A percentile compares a stretch with the other conserved stretches of the same genome.
Evolutionary conservation across 2,888 invertebrate species (phyloP).

Genomic region (Elaeidobius kamerunicus): DNA sequence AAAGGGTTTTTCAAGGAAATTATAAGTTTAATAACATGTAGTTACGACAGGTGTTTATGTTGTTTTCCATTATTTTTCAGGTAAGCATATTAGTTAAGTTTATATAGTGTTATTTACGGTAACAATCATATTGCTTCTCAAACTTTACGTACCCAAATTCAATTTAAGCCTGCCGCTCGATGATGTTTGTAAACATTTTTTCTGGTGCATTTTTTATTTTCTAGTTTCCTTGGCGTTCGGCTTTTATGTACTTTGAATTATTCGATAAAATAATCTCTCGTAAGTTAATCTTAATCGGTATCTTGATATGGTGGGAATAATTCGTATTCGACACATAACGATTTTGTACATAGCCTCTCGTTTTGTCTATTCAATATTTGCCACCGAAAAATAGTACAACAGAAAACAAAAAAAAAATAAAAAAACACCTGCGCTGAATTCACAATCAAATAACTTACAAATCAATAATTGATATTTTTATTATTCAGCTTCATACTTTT

Average conservation of each 20-base stretch:
- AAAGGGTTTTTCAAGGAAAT: neutral
- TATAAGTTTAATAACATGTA: constrained; percentile 6
- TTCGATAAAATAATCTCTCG: neutral
- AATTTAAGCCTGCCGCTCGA: constrained; percentile 15
- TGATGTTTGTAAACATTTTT: constrained; percentile 31
- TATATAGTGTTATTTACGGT: neutral
- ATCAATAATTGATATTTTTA: no score
- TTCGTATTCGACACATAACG: neutral
- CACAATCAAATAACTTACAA: no score
- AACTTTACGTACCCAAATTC: neutral
- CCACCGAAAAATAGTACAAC: no score
- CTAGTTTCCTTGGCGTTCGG: constrained; percentile 32
- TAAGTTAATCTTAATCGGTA: constrained; percentile 4
- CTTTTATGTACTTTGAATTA: neutral
- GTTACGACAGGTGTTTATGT: neutral
- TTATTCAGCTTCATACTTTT: no score
- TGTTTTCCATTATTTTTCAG: neutral
- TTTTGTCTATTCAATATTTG: neutral
- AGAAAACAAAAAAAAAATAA: no score
- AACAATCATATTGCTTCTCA: neutral
- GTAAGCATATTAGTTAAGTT: constrained; percentile 3
- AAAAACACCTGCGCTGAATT: no score
- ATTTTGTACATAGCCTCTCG: neutral
- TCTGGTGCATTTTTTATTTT: constrained; percentile 14
- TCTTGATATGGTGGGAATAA: constrained; percentile 45